Percentiles rank a stretch among this genome's conserved stretches.
Evolutionary conservation across 2,797 vertebrate genomes (phyloP).

Genomic region (Stomatorhinus walkeri): DNA sequence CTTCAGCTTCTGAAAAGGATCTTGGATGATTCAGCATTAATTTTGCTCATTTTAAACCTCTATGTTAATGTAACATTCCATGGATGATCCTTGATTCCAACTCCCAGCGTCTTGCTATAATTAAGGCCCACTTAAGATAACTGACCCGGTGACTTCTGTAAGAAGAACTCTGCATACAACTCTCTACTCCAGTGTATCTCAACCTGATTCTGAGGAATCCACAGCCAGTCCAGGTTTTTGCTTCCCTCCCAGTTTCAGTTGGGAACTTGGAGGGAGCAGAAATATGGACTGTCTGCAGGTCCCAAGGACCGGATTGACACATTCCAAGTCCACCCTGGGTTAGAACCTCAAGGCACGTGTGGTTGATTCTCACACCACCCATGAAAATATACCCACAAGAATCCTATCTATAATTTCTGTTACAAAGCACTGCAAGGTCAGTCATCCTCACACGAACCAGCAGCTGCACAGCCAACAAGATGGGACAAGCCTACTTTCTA

Average conservation of each 20-base stretch:
- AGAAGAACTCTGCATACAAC: background rate
- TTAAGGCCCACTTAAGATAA: constrained; percentile 28
- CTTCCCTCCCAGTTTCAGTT: background rate
- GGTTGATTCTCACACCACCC: constrained; percentile 45
- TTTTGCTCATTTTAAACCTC: background rate
- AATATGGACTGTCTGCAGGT: background rate
- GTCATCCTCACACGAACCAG: background rate
- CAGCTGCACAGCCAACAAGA: background rate
- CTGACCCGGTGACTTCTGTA: constrained; percentile 19
- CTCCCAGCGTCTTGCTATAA: background rate
- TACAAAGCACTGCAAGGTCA: constrained; percentile 17
- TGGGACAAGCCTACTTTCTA: background rate
- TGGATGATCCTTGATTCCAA: background rate
- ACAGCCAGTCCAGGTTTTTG: background rate
- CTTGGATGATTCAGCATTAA: background rate
- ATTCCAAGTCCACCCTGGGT: constrained; percentile 36
- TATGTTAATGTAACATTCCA: background rate
- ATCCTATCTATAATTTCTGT: constrained; percentile 30
- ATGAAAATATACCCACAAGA: constrained; percentile 27
- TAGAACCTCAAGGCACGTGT: constrained; percentile 57
- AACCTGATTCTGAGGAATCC: background rate
- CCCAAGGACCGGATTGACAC: background rate
- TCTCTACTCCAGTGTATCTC: background rate
- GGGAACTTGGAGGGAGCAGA: background rate
- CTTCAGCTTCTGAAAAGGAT: constrained; percentile 3